Evolutionary conservation across 1,140 invertebrate genomes (phyloP).

Genomic region (Neuroterus valhalla): DNA sequence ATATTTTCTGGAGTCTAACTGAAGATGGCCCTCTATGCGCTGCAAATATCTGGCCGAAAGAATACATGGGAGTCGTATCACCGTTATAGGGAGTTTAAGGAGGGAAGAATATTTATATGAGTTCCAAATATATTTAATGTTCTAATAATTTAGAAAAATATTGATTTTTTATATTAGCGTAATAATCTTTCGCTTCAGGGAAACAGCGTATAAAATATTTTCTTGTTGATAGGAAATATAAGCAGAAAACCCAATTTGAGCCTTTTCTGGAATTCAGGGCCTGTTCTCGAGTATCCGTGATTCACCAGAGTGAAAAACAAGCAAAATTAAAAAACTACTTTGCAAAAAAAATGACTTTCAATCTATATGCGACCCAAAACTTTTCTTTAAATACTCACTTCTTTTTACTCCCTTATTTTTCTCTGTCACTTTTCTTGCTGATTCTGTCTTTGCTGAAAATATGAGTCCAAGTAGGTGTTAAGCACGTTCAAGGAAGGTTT

Average conservation of each 20-base stretch:
- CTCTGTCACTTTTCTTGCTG: constrained; percentile 21
- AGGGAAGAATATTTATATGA: too few relatives aligned
- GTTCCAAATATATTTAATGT: too few relatives aligned
- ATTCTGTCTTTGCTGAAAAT: constrained; percentile 22
- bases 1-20: too few relatives aligned
- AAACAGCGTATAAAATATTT: neutral
- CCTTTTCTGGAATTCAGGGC: neutral
- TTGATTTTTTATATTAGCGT: too few relatives aligned
- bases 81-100: too few relatives aligned
- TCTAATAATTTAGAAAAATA: too few relatives aligned
- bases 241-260: neutral
- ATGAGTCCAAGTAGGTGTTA: constrained; percentile 30
- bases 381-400: neutral
- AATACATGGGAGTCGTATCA: too few relatives aligned
- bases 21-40: too few relatives aligned
- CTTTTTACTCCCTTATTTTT: constrained; percentile 14
- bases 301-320: constrained; percentile 12
- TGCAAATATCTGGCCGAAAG: too few relatives aligned
- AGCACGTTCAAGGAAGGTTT: neutral
- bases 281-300: neutral
- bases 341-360: neutral
- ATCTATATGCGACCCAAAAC: neutral
- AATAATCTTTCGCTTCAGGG: neutral
- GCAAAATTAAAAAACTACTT: neutral
- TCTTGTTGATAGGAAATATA: neutral